Percentiles rank a stretch among this genome's conserved stretches.
phyloP scores from a whole-genome alignment of 2,797 vertebrate genomes.

The Crax fasciolata region DNA sequence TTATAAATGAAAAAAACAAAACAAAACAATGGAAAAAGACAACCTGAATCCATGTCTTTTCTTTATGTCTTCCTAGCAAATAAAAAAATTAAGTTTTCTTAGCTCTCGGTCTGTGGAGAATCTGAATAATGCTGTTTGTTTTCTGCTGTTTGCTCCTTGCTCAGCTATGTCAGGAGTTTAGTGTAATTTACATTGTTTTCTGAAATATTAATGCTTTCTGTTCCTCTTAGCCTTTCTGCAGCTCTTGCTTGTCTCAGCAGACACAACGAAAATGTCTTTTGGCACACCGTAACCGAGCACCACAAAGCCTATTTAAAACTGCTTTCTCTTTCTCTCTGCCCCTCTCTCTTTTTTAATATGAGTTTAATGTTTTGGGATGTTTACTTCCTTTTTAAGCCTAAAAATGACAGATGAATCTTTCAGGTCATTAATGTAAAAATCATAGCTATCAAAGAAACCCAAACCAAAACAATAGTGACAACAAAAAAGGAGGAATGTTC shows the following conservation, averaged over 20 bases:
- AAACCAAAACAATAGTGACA: background rate
- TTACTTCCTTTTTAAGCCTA: slow-evolving; percentile 19
- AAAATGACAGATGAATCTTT: slow-evolving; percentile 14
- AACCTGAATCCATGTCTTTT: slow-evolving; percentile 19
- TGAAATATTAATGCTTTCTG: slow-evolving; percentile 72
- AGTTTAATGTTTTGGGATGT: background rate
- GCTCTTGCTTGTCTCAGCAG: slow-evolving; percentile 56
- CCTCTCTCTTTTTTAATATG: background rate
- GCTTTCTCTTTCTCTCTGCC: background rate
- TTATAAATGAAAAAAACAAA: slow-evolving; percentile 14
- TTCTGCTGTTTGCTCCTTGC: slow-evolving; percentile 45
- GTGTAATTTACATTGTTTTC: slow-evolving; percentile 62
- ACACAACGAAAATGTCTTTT: slow-evolving; percentile 21
- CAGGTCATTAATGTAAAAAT: background rate
- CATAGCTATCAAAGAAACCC: background rate
- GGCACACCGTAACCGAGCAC: slow-evolving; percentile 1
- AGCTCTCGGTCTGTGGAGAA: background rate
- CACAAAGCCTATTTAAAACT: slow-evolving; percentile 39
- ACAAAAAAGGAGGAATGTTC: background rate
- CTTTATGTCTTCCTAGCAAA: background rate
- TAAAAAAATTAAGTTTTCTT: background rate
- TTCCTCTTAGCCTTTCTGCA: slow-evolving; percentile 35
- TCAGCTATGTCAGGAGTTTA: slow-evolving; percentile 50
- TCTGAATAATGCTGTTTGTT: slow-evolving; percentile 16
- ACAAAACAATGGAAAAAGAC: background rate